These are phyloP conservation scores for Desmophyllum pertusum DNA, from an alignment of 92 coral and sea anemone species.

Conservation along the genomic window DNA sequence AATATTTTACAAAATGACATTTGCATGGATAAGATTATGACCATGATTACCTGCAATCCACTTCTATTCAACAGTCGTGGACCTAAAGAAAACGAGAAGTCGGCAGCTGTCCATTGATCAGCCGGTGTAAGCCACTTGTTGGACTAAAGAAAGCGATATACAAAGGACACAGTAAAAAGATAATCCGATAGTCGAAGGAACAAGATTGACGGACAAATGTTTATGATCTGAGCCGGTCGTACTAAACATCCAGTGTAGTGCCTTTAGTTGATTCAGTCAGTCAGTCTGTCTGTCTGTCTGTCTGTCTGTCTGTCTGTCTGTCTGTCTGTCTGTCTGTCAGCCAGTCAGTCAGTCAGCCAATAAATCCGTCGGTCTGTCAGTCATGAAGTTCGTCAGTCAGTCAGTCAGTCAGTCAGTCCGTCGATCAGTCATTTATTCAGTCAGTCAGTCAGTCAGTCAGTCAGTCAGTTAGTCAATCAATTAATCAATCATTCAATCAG, in stretches of 20 bases:
- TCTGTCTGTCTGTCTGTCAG: background rate
- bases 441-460: background rate
- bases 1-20: background rate
- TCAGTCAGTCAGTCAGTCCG: background rate
- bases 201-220: background rate
- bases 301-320: background rate
- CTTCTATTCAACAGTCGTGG: conserved; percentile 10
- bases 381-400: too few species aligned
- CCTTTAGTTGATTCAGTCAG: background rate
- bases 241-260: background rate
- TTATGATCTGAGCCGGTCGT: background rate
- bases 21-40: background rate
- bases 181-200: background rate
- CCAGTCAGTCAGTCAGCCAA: background rate
- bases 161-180: background rate
- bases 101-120: conserved; percentile 24
- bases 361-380: background rate
- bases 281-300: background rate
- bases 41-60: background rate
- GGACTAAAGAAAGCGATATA: conserved; percentile 12
- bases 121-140: conserved; percentile 25
- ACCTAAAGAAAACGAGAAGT: conserved; percentile 12
- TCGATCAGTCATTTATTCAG: background rate
- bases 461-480: background rate
- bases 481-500: background rate